Conservation (phyloP, 1,140 invertebrate genomes). For the Lutraria rhynchaena region DNA sequence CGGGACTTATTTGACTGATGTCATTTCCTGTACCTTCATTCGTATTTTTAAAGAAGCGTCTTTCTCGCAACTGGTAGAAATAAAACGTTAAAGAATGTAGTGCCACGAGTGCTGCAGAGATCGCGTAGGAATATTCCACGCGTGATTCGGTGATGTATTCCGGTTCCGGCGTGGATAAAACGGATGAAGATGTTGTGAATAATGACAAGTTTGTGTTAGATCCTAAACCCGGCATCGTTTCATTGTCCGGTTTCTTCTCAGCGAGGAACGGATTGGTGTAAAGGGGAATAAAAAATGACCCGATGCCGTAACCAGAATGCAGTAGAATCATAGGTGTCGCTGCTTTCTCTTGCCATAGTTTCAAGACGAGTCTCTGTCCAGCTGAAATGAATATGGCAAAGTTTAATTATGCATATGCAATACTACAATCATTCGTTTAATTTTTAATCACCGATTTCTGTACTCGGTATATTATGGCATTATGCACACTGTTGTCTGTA, state of each 20-base stretch:
- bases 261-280: slow-evolving; percentile 69
- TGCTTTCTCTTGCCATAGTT: slow-evolving; percentile 66
- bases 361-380: slow-evolving; percentile 63
- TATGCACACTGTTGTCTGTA: no score
- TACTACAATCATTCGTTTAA: no score
- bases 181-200: not conserved
- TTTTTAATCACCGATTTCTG: not conserved
- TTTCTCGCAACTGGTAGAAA: not conserved
- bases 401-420: not conserved
- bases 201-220: not conserved
- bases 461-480: no score
- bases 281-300: slow-evolving; percentile 70
- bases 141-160: slow-evolving; percentile 47
- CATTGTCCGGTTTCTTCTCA: not conserved
- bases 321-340: slow-evolving; percentile 64
- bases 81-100: slow-evolving; percentile 62
- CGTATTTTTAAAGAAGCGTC: not conserved
- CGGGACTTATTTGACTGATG: not conserved
- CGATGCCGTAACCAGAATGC: slow-evolving; percentile 71
- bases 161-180: not conserved
- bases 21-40: not conserved
- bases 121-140: slow-evolving; percentile 65
- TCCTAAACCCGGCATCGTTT: not conserved
- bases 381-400: slow-evolving; percentile 59
- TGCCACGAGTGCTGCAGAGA: slow-evolving; percentile 40